Evolutionary conservation across 2,113 vertebrate genomes (phyloP), one percentile per base, ranked within the genome.

Genomic region (Cavia porcellus): DNA sequence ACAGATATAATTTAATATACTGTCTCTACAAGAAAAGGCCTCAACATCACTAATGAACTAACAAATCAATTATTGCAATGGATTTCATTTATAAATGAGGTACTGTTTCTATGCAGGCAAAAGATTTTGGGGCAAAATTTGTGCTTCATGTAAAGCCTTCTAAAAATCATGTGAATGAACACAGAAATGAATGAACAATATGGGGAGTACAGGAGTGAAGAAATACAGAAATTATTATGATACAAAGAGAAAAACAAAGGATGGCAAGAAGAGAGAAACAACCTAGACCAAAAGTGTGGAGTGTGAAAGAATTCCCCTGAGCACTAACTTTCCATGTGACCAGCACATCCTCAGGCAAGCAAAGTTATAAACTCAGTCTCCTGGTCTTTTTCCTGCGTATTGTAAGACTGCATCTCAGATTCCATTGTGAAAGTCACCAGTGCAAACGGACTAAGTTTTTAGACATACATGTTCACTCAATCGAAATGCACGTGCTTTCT

Each of bases 21-120:
- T 93, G 59, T 81, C 38, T 86, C 38, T 83, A 64, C 20, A 77
- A 77, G 8, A 81, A 95, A 92, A 85, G 61, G 10, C 17, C 89
- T 96, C 30, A 88, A 92, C 96, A 55, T 25, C 50, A 80, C 59
- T 70, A 86, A 66, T 74, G 89, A 96, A 77, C 42, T 89, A 94
- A 89, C 11, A 92, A 92, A 92, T 86, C 79, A 89, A 90, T 74
- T 59, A 91, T 32, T 66, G 3, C 66, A 96, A 81, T 30, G 77
- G 66, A 57, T 35, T 62, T 92, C 32, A 55, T 79, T 86, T 82
- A 45, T 85, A 92, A 95, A 59, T 62, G 87, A 13, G 14, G 22
- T 77, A 84, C 25, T 70, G 12, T 22, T 86, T 93, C 57, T 86
- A 57, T 52, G 61, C 89, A 45, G 85, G 86, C 30, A 57, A 55